These are phyloP conservation scores for Euwallacea fornicatus DNA, from an alignment of 1,140 invertebrate species.

Conservation along the genomic window DNA sequence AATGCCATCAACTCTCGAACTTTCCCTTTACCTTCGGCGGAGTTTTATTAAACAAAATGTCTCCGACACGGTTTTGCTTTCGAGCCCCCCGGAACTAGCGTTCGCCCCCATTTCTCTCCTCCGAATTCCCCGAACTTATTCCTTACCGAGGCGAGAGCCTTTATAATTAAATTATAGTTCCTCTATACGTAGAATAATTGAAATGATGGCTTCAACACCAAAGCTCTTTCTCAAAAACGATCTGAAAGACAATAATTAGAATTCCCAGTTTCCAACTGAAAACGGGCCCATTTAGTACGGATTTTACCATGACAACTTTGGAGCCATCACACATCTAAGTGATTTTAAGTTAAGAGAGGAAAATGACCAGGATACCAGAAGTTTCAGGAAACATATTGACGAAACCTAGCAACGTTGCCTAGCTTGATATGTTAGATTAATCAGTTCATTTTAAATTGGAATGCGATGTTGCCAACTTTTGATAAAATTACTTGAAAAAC, in stretches of 20 bases:
- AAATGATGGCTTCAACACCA: too few species aligned
- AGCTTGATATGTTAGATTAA: too few species aligned
- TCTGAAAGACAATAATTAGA: neutral
- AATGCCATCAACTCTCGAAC: neutral
- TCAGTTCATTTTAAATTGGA: too few species aligned
- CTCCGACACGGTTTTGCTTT: constrained; percentile 1
- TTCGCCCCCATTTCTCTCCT: neutral
- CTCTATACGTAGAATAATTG: neutral
- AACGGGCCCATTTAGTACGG: neutral
- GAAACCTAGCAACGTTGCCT: too few species aligned
- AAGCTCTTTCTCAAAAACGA: neutral
- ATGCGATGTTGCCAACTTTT: too few species aligned
- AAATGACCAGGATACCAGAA: too few species aligned
- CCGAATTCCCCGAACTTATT: neutral
- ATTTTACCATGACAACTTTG: too few species aligned
- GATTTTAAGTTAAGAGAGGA: too few species aligned
- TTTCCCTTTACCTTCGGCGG: neutral
- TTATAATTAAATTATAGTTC: constrained; percentile 1
- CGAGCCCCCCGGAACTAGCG: neutral
- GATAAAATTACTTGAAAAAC: too few species aligned
- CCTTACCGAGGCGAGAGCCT: neutral
- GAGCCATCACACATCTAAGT: too few species aligned
- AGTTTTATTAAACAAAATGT: neutral
- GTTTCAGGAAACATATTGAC: too few species aligned
- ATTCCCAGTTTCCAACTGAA: neutral